Evolutionary conservation across 2,113 vertebrate species (phyloP).

Genomic region (Phyllopteryx taeniolatus): DNA sequence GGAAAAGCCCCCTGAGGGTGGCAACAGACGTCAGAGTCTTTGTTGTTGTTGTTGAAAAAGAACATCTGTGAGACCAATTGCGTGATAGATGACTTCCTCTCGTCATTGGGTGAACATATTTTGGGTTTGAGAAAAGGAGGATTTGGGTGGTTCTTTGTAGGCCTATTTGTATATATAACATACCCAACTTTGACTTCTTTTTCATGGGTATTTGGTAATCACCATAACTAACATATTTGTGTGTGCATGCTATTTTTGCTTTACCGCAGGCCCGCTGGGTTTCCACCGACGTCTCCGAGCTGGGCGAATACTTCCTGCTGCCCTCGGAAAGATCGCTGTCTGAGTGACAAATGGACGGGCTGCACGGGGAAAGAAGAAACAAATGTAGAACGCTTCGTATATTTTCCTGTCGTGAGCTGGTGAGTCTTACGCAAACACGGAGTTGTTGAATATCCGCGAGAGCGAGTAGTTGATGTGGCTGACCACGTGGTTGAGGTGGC

Average conservation of each 20-base stretch:
- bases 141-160: not conserved
- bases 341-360: slow-evolving; percentile 79
- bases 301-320: slow-evolving; percentile 80
- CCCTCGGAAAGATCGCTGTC: slow-evolving; percentile 80
- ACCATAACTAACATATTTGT: too few relatives aligned
- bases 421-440: slow-evolving; percentile 77
- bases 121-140: not conserved
- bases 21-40: slow-evolving; percentile 1
- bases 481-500: slow-evolving; percentile 80
- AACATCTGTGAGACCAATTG: slow-evolving; percentile 52
- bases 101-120: slow-evolving; percentile 8
- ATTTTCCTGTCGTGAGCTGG: not conserved
- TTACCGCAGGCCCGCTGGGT: slow-evolving; percentile 82
- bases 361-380: slow-evolving; percentile 38
- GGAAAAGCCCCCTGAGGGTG: slow-evolving; percentile 73
- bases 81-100: slow-evolving; percentile 33
- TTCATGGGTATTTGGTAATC: too few relatives aligned
- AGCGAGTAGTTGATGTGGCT: slow-evolving; percentile 79
- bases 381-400: not conserved
- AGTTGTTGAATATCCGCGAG: slow-evolving; percentile 82
- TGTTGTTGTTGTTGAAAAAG: slow-evolving; percentile 18
- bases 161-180: not conserved
- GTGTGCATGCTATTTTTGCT: slow-evolving; percentile 8
- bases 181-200: too few relatives aligned
- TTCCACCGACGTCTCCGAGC: slow-evolving; percentile 80